phyloP scores from a whole-genome alignment of 1,140 invertebrate genomes.

The Drosophila melanogaster region Release_6_plus_ISO1_MT NT_033779.5:11189501-11190000 shows the following conservation, averaged over 20 bases:
- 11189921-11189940: constrained; percentile 43
- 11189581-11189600: constrained; percentile 46
- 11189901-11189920: constrained; percentile 75
- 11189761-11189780: constrained; percentile 67
- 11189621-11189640: constrained; percentile 73
- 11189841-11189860: constrained; percentile 42
- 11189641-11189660: constrained; percentile 57
- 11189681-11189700: constrained; percentile 36
- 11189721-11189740: constrained; percentile 41
- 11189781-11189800: constrained; percentile 66
- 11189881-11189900: constrained; percentile 68
- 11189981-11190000: constrained; percentile 47
- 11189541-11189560: constrained; percentile 84
- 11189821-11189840: constrained; percentile 68
- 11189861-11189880: constrained; percentile 30
- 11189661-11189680: constrained; percentile 42
- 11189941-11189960: constrained; percentile 48
- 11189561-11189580: constrained; percentile 68
- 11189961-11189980: constrained; percentile 8
- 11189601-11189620: constrained; percentile 33
- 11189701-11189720: constrained; percentile 43
- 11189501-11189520: constrained; percentile 84
- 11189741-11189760: constrained; percentile 84
- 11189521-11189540: constrained; percentile 83
- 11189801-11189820: constrained; percentile 49